Percentiles rank a stretch among this genome's conserved stretches.
These are phyloP conservation scores for Dryococelus australis DNA, from an alignment of 2,888 invertebrate species.

Conservation along the genomic window DNA sequence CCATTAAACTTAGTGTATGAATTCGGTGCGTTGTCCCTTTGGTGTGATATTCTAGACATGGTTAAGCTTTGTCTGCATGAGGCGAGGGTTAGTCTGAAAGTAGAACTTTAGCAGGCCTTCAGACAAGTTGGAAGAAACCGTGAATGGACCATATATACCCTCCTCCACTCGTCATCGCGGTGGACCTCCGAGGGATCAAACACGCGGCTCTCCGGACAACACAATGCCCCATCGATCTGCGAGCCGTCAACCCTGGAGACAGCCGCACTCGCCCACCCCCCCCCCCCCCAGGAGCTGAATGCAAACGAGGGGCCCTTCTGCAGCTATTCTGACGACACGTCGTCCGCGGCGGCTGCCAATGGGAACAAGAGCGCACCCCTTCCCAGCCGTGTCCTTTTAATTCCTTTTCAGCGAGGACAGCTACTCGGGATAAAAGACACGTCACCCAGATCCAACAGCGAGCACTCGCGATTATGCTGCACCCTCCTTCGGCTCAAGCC, in stretches of 20 bases:
- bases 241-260: not conserved
- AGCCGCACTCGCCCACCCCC: not conserved
- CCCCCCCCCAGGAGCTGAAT: not conserved
- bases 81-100: no score
- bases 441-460: not conserved
- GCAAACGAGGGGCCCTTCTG: not conserved
- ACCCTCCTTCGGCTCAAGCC: not conserved
- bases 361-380: not conserved
- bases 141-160: no score
- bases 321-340: not conserved
- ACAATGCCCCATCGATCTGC: constrained; percentile 3
- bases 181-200: no score
- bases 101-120: no score
- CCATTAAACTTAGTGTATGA: no score
- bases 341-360: not conserved
- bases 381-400: not conserved
- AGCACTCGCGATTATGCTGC: no score
- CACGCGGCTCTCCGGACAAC: not conserved
- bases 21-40: no score
- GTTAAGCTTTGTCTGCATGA: no score
- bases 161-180: no score
- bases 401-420: not conserved
- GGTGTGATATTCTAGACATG: no score
- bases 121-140: no score
- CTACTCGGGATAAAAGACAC: constrained; percentile 6